These are phyloP conservation scores for Excalfactoria chinensis DNA, from an alignment of 2,113 vertebrate genomes.

Conservation along the genomic window DNA sequence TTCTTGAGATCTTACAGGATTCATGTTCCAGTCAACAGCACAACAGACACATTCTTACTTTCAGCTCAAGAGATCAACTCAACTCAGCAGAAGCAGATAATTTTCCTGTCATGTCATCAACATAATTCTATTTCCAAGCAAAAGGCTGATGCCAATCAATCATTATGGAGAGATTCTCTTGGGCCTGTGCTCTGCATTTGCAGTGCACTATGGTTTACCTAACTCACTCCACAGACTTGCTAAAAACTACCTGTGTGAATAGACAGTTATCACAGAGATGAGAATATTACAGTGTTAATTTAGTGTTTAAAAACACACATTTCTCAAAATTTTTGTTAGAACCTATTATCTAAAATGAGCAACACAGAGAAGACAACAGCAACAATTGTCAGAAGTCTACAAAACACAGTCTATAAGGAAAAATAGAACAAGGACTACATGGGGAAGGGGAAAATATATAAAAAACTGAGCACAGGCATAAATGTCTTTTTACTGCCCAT, in stretches of 20 bases:
- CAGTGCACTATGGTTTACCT: not conserved
- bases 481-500: not conserved
- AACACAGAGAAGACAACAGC: not conserved
- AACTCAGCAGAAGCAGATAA: not conserved
- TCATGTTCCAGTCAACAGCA: not conserved
- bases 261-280: not conserved
- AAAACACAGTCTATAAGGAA: not conserved
- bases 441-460: not conserved
- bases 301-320: not conserved
- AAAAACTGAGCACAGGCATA: not conserved
- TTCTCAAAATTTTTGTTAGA: not conserved
- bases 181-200: rapidly evolving
- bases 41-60: not conserved
- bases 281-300: not conserved
- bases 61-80: slow-evolving; percentile 21
- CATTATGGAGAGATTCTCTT: not conserved
- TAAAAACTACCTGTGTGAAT: not conserved
- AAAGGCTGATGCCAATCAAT: not conserved
- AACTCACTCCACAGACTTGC: not conserved
- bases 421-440: not conserved
- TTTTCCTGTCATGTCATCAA: not conserved
- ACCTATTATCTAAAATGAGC: not conserved
- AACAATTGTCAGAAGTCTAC: not conserved
- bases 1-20: not conserved
- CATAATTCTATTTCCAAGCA: slow-evolving; percentile 17